These are phyloP conservation scores for Pocillopora grandis DNA, from an alignment of 92 coral and sea anemone genomes.

Conservation along the genomic window DNA sequence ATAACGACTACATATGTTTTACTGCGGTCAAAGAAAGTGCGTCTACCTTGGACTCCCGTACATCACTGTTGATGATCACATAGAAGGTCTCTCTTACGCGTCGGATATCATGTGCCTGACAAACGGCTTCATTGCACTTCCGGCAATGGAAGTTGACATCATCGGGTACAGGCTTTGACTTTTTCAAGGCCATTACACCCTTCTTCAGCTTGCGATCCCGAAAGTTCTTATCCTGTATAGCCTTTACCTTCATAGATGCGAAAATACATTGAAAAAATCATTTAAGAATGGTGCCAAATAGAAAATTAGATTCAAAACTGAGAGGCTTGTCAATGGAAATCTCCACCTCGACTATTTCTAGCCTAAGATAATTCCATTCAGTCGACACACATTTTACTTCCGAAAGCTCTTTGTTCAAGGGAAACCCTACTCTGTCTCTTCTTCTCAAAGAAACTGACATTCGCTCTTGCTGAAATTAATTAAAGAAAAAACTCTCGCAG, in stretches of 20 bases:
- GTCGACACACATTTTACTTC: too few species aligned
- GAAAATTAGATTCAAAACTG: too few species aligned
- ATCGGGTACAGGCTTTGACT: slow-evolving; percentile 39
- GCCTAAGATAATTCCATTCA: too few species aligned
- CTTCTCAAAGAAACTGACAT: too few species aligned
- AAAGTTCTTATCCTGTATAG: slow-evolving; percentile 47
- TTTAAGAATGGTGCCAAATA: too few species aligned
- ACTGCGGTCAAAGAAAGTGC: background rate
- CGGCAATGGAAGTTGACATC: slow-evolving; percentile 78
- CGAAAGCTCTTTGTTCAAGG: too few species aligned
- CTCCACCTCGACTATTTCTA: too few species aligned
- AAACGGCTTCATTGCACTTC: slow-evolving; percentile 73
- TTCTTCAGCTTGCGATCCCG: slow-evolving; percentile 52
- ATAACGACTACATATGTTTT: too few species aligned
- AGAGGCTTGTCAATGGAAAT: too few species aligned
- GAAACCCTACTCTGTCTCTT: too few species aligned
- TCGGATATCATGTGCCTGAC: slow-evolving; percentile 86
- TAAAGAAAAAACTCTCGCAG: too few species aligned
- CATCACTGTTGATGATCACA: slow-evolving; percentile 65
- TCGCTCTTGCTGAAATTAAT: too few species aligned
- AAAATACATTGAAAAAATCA: background rate
- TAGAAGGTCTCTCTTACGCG: slow-evolving; percentile 46
- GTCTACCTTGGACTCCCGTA: slow-evolving; percentile 45
- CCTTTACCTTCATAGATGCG: slow-evolving; percentile 39
- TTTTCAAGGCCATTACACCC: slow-evolving; percentile 24